phyloP scores from a whole-genome alignment of 1,140 invertebrate genomes.

The Drosophila paulistorum region DNA sequence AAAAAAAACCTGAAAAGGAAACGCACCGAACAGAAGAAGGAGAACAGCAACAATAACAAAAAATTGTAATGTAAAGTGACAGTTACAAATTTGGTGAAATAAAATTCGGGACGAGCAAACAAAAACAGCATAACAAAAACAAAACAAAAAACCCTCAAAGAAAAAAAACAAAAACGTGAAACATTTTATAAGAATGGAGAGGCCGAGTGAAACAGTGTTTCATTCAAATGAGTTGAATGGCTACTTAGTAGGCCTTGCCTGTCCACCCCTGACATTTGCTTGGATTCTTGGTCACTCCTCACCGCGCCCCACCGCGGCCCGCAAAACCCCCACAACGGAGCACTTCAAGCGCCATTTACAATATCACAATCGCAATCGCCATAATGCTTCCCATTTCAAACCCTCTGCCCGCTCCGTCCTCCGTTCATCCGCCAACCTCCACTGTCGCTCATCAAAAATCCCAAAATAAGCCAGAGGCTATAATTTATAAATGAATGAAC shows the following conservation, averaged over 20 bases:
- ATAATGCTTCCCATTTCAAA: conserved; percentile 32
- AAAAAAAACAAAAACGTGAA: conserved; percentile 29
- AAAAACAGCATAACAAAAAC: not conserved
- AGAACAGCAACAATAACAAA: not conserved
- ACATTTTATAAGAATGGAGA: conserved; percentile 21
- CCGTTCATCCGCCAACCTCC: not conserved
- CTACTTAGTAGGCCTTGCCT: conserved; percentile 38
- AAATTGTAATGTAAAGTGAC: conserved; percentile 68
- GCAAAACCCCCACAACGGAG: not conserved
- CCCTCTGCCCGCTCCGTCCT: not conserved
- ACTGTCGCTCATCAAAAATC: not conserved
- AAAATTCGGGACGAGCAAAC: conserved; percentile 44
- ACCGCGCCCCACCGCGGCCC: conserved; percentile 5
- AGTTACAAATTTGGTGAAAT: conserved; percentile 80
- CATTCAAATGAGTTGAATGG: conserved; percentile 63
- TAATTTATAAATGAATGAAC: not conserved
- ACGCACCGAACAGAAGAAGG: not conserved
- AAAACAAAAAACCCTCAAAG: not conserved
- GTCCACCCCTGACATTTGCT: conserved; percentile 33
- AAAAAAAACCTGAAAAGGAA: conserved; percentile 11
- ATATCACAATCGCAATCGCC: conserved; percentile 35
- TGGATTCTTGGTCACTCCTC: not conserved
- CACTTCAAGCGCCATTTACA: conserved; percentile 50
- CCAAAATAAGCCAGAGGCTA: conserved; percentile 9
- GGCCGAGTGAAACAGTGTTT: conserved; percentile 32